Conservation (phyloP, 2,113 vertebrate species). For the Natator depressus region DNA sequence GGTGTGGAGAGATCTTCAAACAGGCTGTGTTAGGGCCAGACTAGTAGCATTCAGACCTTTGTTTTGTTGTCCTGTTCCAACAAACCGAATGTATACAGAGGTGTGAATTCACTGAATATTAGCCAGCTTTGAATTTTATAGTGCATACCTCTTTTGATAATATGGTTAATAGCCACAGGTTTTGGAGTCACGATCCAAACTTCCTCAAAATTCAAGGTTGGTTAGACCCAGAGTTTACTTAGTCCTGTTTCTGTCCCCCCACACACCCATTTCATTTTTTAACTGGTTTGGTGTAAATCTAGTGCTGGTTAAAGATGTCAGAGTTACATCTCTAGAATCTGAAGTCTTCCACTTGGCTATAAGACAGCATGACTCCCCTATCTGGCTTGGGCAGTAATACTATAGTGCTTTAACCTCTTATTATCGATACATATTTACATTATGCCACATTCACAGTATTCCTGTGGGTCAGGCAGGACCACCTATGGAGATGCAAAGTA, state of each 20-base stretch:
- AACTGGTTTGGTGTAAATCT: background rate
- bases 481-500: background rate
- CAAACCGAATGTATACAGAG: background rate
- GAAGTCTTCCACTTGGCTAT: background rate
- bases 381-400: background rate
- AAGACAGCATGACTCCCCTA: background rate
- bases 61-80: background rate
- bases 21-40: accelerated
- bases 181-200: background rate
- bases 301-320: background rate
- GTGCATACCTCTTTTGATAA: background rate
- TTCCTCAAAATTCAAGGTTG: background rate
- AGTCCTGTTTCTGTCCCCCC: background rate
- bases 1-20: background rate
- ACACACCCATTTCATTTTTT: background rate
- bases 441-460: background rate
- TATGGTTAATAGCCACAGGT: background rate
- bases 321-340: background rate
- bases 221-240: background rate
- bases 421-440: background rate
- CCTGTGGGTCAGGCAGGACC: background rate
- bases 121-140: background rate
- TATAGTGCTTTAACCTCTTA: background rate
- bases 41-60: accelerated
- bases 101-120: background rate